Conservation (phyloP, 2,888 invertebrate species). For the Crossocerus cetratus region DNA sequence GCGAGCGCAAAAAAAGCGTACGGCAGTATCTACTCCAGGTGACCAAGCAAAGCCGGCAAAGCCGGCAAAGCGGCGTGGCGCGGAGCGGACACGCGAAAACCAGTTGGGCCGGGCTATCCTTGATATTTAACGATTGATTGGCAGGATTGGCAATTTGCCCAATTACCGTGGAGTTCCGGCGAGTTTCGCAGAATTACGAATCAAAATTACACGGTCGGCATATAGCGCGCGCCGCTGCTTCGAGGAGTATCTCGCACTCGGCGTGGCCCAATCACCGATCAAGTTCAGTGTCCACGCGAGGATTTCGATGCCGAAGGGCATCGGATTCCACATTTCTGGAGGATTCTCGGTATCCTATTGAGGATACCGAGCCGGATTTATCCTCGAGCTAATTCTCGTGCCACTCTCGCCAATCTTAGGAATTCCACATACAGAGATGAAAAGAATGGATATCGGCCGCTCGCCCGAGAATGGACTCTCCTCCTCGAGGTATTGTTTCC, state of each 20-base stretch:
- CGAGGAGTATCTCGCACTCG: slow-evolving; percentile 39
- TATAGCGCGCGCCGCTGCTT: slow-evolving; percentile 4
- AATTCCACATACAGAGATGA: background rate
- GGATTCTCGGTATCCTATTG: slow-evolving; percentile 4
- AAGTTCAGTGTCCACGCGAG: slow-evolving; percentile 33
- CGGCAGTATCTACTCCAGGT: background rate
- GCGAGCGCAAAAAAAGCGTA: too few species aligned
- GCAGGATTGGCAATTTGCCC: slow-evolving; percentile 74
- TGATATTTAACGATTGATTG: slow-evolving; percentile 74
- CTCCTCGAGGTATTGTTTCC: too few species aligned
- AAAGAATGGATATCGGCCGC: too few species aligned
- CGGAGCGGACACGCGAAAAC: background rate
- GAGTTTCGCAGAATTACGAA: slow-evolving; percentile 72
- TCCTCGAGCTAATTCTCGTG: slow-evolving; percentile 14
- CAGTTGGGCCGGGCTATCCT: slow-evolving; percentile 55
- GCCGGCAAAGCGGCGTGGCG: too few species aligned
- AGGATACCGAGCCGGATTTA: slow-evolving; percentile 11
- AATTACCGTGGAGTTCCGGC: slow-evolving; percentile 65
- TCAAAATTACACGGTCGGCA: slow-evolving; percentile 68
- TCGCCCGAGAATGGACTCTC: too few species aligned
- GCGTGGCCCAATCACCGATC: slow-evolving; percentile 25
- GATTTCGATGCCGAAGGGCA: slow-evolving; percentile 50
- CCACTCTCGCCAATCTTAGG: background rate
- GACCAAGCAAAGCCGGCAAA: slow-evolving; percentile 10
- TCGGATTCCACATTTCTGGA: slow-evolving; percentile 29